A percentile compares a stretch with the other conserved stretches of the same genome.
phyloP scores from a whole-genome alignment of 2,797 vertebrate species.

The Spatula versicolor region DNA sequence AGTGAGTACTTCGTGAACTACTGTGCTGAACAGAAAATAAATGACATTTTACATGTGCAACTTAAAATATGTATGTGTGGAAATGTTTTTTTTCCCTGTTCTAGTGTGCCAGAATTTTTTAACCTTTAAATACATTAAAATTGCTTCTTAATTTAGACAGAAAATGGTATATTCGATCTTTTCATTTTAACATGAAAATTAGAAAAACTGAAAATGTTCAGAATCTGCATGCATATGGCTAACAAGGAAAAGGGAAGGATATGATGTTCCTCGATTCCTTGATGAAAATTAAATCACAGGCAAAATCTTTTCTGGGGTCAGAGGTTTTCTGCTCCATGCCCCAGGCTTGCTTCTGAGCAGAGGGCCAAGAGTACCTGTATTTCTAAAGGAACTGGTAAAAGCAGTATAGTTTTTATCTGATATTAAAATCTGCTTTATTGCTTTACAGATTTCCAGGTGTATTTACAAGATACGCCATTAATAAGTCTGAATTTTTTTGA shows the following conservation, averaged over 20 bases:
- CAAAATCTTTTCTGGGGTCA: neutral
- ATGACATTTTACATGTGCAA: neutral
- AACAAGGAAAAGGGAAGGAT: neutral
- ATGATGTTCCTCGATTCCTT: neutral
- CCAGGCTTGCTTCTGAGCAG: neutral
- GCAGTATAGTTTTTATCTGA: neutral
- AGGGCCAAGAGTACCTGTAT: neutral
- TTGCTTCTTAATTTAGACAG: neutral
- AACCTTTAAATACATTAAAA: neutral
- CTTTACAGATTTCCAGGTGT: neutral
- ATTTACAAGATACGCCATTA: neutral
- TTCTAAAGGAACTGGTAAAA: neutral
- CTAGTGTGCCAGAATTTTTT: neutral
- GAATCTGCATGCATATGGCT: neutral
- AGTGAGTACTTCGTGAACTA: conserved; percentile 82
- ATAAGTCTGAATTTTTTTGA: neutral
- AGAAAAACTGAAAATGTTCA: neutral
- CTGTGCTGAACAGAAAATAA: neutral
- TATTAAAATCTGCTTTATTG: neutral
- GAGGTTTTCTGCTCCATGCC: neutral
- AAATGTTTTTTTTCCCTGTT: neutral
- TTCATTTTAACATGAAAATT: neutral
- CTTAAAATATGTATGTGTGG: neutral
- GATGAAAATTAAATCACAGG: neutral
- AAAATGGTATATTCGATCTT: neutral